Evolutionary conservation across 2,113 vertebrate genomes (phyloP).

Genomic region (Microtus pennsylvanicus): DNA sequence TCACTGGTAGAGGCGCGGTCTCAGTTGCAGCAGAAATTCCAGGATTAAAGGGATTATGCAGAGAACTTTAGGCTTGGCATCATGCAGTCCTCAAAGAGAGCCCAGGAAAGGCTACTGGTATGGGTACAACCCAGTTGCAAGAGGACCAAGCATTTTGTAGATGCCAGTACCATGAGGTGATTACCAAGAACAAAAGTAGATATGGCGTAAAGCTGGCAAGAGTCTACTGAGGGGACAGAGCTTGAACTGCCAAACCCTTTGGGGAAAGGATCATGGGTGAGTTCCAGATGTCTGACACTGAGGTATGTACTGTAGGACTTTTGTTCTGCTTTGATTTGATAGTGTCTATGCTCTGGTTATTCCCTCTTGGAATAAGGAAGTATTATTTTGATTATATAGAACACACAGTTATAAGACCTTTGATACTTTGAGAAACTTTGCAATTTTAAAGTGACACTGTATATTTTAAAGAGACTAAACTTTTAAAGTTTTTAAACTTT

Average conservation of each 20-base stretch:
- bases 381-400: neutral
- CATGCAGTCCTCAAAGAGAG: neutral
- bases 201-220: neutral
- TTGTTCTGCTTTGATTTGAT: neutral
- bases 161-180: neutral
- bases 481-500: neutral
- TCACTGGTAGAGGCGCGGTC: no score
- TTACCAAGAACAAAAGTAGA: neutral
- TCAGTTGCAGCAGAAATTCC: neutral
- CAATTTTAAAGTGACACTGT: neutral
- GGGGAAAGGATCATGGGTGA: neutral
- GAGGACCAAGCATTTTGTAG: neutral
- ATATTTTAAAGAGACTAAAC: neutral
- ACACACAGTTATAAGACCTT: neutral
- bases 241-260: neutral
- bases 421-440: neutral
- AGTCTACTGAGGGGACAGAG: neutral
- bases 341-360: neutral
- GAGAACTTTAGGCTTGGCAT: neutral
- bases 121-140: neutral
- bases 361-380: neutral
- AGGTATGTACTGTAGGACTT: neutral
- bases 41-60: neutral
- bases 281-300: neutral
- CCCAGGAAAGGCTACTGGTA: neutral